Base-by-base conservation (phyloP, 2,113 vertebrate species). In the Coryphaenoides rupestris region DNA sequence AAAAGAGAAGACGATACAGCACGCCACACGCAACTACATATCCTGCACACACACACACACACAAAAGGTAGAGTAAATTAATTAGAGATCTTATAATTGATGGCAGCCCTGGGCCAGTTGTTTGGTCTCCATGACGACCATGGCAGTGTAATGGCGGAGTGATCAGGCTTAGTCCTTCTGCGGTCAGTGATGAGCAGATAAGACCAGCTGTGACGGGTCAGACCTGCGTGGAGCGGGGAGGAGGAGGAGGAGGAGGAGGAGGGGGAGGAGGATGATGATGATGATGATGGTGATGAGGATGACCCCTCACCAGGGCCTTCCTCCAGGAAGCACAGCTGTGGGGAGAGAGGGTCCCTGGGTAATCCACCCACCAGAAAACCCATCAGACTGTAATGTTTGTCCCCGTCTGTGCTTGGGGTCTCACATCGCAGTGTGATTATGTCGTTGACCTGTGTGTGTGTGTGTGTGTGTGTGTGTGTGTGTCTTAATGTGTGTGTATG, bases 101-200 rank as follows among this genome's bases (percentile, higher is more conserved):
- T 69, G 65, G 55, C 50, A 73, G 78, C 58, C 45, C 13, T 53
- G 19, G 53, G 62, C 74, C 71, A 66, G 14, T 70, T 70, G 57
- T 71, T 83, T 70, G 14, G 33, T 70, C 73, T 70, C 63, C 57
- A 64, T 26, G 57, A 45, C n/a, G 66, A 65, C 5, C 62, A 55
- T 66, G 19, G 79, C 82, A 79, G 83, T 75, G 70, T n/a, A n/a
- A 66, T 47, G 60, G 59, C 79, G 81, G 81, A 83, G 80, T 83
- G 83, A 76, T 61, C 62, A 19, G 72, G 74, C 62, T 59, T 80
- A 68, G 69, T 75, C 69, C 76, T 78, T 75, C 74, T 83, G 68
- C 62, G 45, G 3, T 21, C 21, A 54, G 19, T 47, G 49, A 17
- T 49, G 70, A 61, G 60, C 26, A 4, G 3, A 57, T 55, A 3